A percentile compares a stretch with the other conserved stretches of the same genome.
phyloP scores from a whole-genome alignment of 2,797 vertebrate species.

The Sciaenops ocellatus region DNA sequence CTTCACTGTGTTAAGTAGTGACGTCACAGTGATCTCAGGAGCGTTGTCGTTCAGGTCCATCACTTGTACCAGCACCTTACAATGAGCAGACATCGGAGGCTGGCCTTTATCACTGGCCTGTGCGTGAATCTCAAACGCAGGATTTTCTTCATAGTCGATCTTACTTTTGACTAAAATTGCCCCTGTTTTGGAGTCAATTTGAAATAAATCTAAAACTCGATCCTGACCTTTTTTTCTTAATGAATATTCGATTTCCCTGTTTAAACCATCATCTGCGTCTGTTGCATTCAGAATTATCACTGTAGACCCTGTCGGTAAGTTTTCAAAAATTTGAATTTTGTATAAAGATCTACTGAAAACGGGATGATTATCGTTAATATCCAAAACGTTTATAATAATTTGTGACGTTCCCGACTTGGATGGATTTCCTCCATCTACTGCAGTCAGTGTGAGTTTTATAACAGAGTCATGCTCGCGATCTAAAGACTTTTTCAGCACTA shows the following conservation, averaged over 20 bases:
- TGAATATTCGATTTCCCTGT: constrained; percentile 74
- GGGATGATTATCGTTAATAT: constrained; percentile 71
- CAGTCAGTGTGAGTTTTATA: constrained; percentile 70
- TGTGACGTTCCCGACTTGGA: constrained; percentile 57
- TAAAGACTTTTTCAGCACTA: constrained; percentile 75
- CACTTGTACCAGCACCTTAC: constrained; percentile 76
- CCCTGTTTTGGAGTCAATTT: constrained; percentile 54
- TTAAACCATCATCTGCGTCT: constrained; percentile 67
- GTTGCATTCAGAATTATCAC: constrained; percentile 68
- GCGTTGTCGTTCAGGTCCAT: constrained; percentile 75
- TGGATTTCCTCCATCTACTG: constrained; percentile 76
- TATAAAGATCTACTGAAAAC: constrained; percentile 66
- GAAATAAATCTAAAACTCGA: constrained; percentile 53
- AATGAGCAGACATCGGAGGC: constrained; percentile 67
- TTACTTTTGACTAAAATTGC: constrained; percentile 38
- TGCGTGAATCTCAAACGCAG: constrained; percentile 70
- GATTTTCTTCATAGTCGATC: constrained; percentile 58
- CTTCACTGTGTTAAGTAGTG: constrained; percentile 56
- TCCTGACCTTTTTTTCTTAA: constrained; percentile 67
- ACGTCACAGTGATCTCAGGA: constrained; percentile 74
- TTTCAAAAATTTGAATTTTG: constrained; percentile 71
- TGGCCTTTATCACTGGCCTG: constrained; percentile 68
- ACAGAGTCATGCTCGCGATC: constrained; percentile 70
- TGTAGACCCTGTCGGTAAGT: constrained; percentile 18
- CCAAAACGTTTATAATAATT: constrained; percentile 67